Conservation (phyloP, 2,797 vertebrate genomes). For the Glyptemys insculpta region DNA sequence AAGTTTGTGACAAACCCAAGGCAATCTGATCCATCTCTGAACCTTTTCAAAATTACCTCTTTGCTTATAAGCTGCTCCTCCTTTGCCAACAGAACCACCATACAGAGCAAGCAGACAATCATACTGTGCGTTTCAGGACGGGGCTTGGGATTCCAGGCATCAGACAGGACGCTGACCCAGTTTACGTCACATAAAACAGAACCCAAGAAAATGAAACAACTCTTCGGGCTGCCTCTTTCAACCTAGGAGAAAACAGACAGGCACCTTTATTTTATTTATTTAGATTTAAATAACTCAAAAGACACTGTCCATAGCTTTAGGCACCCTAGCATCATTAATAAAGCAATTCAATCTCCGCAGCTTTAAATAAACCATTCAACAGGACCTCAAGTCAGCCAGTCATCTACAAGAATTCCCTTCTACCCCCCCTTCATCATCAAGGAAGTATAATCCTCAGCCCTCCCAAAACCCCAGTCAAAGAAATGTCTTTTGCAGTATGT, state of each 20-base stretch:
- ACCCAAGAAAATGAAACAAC: constrained; percentile 96
- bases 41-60: constrained; percentile 80
- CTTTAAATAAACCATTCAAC: background rate
- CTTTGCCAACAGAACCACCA: constrained; percentile 94
- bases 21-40: background rate
- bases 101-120: constrained; percentile 94
- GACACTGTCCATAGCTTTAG: background rate
- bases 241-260: constrained; percentile 81
- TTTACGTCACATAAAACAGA: constrained; percentile 94
- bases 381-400: background rate
- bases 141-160: constrained; percentile 86
- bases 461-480: background rate
- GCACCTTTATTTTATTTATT: background rate
- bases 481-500: background rate
- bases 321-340: background rate
- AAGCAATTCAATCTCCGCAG: background rate
- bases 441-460: background rate
- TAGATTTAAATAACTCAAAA: background rate
- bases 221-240: constrained; percentile 97
- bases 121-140: constrained; percentile 84
- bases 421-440: background rate
- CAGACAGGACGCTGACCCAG: constrained; percentile 94
- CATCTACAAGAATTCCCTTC: background rate
- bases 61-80: constrained; percentile 89
- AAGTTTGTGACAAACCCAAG: background rate